Evolutionary conservation across 2,113 vertebrate genomes (phyloP).

Genomic region (Periophthalmodon schlosseri): DNA sequence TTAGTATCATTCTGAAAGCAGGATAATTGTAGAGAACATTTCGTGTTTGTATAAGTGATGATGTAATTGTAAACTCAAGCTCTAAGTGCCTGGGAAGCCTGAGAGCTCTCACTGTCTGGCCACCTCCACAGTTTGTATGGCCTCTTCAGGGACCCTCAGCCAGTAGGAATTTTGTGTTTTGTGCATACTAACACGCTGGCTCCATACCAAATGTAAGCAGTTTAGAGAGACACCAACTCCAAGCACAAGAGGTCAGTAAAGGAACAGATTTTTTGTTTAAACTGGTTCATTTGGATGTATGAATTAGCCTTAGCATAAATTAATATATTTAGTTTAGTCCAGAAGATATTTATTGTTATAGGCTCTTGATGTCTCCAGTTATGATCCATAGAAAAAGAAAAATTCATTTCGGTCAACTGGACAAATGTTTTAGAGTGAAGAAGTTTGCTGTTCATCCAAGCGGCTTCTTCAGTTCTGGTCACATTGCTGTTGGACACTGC

Average conservation of each 20-base stretch:
- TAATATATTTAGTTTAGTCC: too few relatives aligned
- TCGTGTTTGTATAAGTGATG: slow-evolving; percentile 14
- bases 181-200: neutral
- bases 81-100: neutral
- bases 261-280: neutral
- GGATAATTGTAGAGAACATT: slow-evolving; percentile 4
- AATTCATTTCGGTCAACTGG: too few relatives aligned
- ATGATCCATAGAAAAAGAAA: too few relatives aligned
- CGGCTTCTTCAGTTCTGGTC: too few relatives aligned
- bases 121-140: slow-evolving; percentile 26
- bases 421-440: too few relatives aligned
- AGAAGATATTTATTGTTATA: too few relatives aligned
- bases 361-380: too few relatives aligned
- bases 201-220: neutral
- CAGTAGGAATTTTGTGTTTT: neutral
- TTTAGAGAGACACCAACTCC: neutral
- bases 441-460: too few relatives aligned
- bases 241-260: too few relatives aligned
- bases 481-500: too few relatives aligned
- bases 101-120: slow-evolving; percentile 19
- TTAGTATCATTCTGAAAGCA: neutral
- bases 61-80: slow-evolving; percentile 4
- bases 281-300: too few relatives aligned
- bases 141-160: slow-evolving; percentile 30
- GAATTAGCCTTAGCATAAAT: too few relatives aligned